Percentiles rank a stretch among this genome's conserved stretches.
These are phyloP conservation scores for Globicephala melas DNA, from an alignment of 2,113 vertebrate genomes.

Conservation along the genomic window DNA sequence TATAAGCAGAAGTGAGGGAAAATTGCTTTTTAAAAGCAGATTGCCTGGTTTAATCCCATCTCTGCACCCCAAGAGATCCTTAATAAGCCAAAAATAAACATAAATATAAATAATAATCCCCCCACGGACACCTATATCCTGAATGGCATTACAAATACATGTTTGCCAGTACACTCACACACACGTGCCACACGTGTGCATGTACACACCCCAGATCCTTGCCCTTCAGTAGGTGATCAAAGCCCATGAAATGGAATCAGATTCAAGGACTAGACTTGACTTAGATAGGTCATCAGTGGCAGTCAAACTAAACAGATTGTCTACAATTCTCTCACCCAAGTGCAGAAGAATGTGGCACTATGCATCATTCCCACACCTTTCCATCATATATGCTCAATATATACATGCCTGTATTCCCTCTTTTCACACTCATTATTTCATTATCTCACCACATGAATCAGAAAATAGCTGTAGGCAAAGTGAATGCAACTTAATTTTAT, in stretches of 20 bases:
- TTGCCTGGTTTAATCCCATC: not conserved
- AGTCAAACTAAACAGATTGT: not conserved
- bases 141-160: not conserved
- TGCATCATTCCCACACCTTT: not conserved
- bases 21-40: not conserved
- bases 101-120: not conserved
- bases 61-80: not conserved
- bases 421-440: not conserved
- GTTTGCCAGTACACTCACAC: not conserved
- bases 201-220: not conserved
- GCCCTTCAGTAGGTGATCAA: not conserved
- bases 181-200: rapidly evolving
- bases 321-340: not conserved
- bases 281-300: not conserved
- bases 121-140: not conserved
- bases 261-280: not conserved
- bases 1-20: not conserved
- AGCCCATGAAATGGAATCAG: not conserved
- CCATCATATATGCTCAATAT: not conserved
- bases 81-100: not conserved
- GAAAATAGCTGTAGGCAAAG: not conserved
- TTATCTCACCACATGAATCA: not conserved
- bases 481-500: not conserved
- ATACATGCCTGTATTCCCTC: not conserved
- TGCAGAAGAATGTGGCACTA: not conserved